Base-by-base conservation (phyloP, 2,113 vertebrate species). In the Apus apus region DNA sequence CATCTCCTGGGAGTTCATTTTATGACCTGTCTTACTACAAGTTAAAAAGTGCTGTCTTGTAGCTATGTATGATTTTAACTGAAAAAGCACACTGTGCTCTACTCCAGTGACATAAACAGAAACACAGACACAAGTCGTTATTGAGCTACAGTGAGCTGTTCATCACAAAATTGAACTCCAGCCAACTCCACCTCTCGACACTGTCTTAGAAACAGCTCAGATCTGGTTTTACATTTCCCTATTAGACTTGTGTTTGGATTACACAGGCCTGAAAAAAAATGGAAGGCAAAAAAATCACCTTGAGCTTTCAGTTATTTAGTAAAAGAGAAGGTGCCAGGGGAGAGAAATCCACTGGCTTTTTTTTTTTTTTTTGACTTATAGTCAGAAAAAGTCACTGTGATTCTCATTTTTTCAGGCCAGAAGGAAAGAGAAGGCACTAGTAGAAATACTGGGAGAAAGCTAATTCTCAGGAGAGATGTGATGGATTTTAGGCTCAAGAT, bases 1-100 rank as follows among this genome's bases (percentile, higher is more conserved):
- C 21, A 53, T 36, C 72, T 78, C 54, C 57, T 50, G 57, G 40
- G 61, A 92, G 25, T 57, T 94, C 38, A 32, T 89, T 83, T 97
- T 94, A 94, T 95, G 89, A 85, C 74, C 84, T 88, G 61, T 94
- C 61, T 89, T 97, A 94, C 92, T 94, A 45, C 45, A 74, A 84
- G 88, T 48, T 92, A 92, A 91, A 83, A 95, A 78, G 46, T 71
- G 54, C 91, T 93, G 65, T 84, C 66, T 71, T 79, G 43, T 68
- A 53, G 74, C 67, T 36, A 2, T 78, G 60, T 94, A 61, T 91
- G 86, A 89, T 94, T 97, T 93, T 83, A 93, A 97, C 93, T 75
- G 82, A 97, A 97, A 98, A 97, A 87, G 91, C 82, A 77, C 92
- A 87, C 93, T 91, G 91, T 90, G 65, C 62, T 88, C 62, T 82